phyloP scores from a whole-genome alignment of 1,140 invertebrate species.

The Reticulitermes speratus region DNA sequence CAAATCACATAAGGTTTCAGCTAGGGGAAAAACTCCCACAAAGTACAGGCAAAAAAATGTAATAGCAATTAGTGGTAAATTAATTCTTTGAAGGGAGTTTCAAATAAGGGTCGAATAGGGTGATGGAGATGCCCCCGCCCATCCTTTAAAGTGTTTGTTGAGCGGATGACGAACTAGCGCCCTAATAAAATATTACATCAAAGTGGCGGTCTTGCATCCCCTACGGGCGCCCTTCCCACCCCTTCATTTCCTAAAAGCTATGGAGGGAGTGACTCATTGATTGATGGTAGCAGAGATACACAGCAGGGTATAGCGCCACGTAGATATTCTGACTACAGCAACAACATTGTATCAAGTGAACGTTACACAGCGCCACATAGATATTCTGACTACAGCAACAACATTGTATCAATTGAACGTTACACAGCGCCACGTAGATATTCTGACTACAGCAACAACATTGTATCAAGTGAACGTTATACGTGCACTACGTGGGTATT shows the following conservation, averaged over 20 bases:
- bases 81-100: conserved; percentile 5
- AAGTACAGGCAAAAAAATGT: conserved; percentile 1
- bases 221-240: background rate
- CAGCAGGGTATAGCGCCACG: background rate
- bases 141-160: conserved; percentile 2
- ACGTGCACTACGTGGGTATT: no score
- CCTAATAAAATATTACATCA: conserved; percentile 17
- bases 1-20: background rate
- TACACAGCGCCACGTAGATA: no score
- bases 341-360: background rate
- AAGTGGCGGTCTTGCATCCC: conserved; percentile 12
- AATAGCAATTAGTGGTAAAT: conserved; percentile 14
- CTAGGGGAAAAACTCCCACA: background rate
- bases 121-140: background rate
- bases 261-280: conserved; percentile 22
- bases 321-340: background rate
- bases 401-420: no score
- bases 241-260: conserved; percentile 28
- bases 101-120: background rate
- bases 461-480: no score
- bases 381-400: no score
- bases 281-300: conserved; percentile 9
- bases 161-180: background rate
- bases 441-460: no score
- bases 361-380: no score